Conservation (phyloP, 2,113 vertebrate species). For the Falco punctatus region DNA sequence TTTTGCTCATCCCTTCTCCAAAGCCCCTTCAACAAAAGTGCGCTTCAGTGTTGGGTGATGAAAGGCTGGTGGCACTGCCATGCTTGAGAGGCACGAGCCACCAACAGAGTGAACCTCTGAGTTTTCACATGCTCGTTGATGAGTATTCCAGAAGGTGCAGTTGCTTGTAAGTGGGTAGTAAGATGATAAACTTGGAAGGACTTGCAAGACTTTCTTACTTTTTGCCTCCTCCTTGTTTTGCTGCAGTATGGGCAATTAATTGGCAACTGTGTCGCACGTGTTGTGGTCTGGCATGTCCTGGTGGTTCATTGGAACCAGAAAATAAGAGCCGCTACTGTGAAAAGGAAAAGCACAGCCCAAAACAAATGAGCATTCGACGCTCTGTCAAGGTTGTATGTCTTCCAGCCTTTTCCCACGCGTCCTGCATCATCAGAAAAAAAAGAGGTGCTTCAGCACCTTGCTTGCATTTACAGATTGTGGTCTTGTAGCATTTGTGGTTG, state of each 20-base stretch:
- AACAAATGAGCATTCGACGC: background rate
- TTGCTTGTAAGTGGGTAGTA: background rate
- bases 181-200: background rate
- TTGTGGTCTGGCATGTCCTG: background rate
- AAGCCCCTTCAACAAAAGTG: no score
- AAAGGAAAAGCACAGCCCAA: background rate
- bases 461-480: background rate
- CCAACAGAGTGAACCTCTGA: background rate
- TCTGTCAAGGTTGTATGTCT: background rate
- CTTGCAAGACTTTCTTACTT: background rate
- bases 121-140: background rate
- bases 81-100: background rate
- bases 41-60: accelerated
- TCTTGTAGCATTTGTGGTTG: background rate
- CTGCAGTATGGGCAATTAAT: background rate
- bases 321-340: background rate
- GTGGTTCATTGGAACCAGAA: accelerated
- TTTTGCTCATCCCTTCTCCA: background rate
- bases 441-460: background rate
- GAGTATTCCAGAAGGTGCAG: background rate
- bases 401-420: background rate
- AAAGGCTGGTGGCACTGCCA: no score
- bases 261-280: accelerated
- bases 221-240: background rate
- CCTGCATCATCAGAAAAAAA: background rate